Evolutionary conservation across 2,888 invertebrate genomes (phyloP).

Genomic region (Lepetodrilus schrolli): DNA sequence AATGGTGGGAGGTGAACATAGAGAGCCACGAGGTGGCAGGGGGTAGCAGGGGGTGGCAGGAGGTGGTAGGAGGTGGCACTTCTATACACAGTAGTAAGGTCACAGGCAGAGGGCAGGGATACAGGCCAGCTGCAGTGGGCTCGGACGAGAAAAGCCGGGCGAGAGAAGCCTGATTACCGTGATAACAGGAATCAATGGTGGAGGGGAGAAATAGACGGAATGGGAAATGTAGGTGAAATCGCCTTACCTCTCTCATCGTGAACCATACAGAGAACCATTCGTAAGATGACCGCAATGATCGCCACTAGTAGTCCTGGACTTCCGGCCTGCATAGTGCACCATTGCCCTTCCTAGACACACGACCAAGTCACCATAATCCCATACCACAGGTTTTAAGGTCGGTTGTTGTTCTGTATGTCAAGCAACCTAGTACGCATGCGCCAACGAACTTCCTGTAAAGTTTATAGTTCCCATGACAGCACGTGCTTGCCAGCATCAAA

Average conservation of each 20-base stretch:
- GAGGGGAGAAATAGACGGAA: background rate
- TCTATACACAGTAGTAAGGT: too few species aligned
- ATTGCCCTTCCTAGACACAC: background rate
- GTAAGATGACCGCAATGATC: background rate
- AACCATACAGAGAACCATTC: background rate
- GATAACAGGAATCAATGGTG: constrained; percentile 6
- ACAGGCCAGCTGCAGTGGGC: too few species aligned
- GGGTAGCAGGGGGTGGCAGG: too few species aligned
- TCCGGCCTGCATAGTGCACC: constrained; percentile 13
- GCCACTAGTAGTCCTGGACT: background rate
- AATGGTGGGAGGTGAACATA: too few species aligned
- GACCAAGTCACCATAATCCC: constrained; percentile 14
- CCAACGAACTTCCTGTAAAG: constrained; percentile 19
- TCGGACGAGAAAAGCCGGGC: background rate
- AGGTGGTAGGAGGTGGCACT: too few species aligned
- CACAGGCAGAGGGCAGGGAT: too few species aligned
- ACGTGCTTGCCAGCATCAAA: constrained; percentile 8
- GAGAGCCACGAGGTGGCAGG: too few species aligned
- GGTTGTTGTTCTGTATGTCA: constrained; percentile 25
- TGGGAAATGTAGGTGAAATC: background rate
- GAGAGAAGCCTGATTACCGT: background rate
- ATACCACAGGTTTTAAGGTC: constrained; percentile 24
- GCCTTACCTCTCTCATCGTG: constrained; percentile 7
- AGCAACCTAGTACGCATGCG: constrained; percentile 17
- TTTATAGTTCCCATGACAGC: constrained; percentile 20